Base-by-base conservation (phyloP, 2,888 invertebrate species). In the Tortrix viridana region DNA sequence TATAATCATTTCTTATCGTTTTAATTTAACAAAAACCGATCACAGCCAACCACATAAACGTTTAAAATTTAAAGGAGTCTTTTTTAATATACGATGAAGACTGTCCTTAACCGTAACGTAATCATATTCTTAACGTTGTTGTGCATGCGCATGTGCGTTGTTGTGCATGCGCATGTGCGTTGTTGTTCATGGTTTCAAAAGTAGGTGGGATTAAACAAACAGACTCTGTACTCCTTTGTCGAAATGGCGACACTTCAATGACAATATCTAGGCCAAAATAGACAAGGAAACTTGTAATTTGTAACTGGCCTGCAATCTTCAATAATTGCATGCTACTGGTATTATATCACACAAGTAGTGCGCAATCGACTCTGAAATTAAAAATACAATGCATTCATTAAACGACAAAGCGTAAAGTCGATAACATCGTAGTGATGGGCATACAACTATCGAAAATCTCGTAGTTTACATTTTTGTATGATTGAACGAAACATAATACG, bases 331-430 rank as follows among this genome's bases (percentile, higher is more conserved):
- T 63, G 58, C 53, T 26, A 41, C 23, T 47, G 54, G 53, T 52
- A 53, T 63, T 63, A 58, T 63, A 53, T 57, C 57, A 58, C 57
- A 23, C 23, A 46, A 16, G 44, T 44, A 53, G 48, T 53, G 43
- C 41, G 63, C 53, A 57, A 63, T 63, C 58, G 63, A 58, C 58
- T 63, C 50, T 43, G 32, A 48, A 63, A 58, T 63, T 48, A 63
- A 63, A 63, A 63, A 47, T 62, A 58, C 56, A 63, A 53, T 58
- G 63, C 63, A 58, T 63, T 63, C 57, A 47, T 63, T 46, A 63
- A 52, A 63, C 53, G 63, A 57, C 63, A 53, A 41, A 61, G 49
- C 54, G 55, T 55, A 44, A 58, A 63, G 63, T 53, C 63, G 63
- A 63, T 63, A 63, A 50, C 57, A 53, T 44, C 26, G 16, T 61